Evolutionary conservation across 2,113 vertebrate species (phyloP), one percentile per base, ranked within the genome.

Genomic region (Balaeniceps rex): DNA sequence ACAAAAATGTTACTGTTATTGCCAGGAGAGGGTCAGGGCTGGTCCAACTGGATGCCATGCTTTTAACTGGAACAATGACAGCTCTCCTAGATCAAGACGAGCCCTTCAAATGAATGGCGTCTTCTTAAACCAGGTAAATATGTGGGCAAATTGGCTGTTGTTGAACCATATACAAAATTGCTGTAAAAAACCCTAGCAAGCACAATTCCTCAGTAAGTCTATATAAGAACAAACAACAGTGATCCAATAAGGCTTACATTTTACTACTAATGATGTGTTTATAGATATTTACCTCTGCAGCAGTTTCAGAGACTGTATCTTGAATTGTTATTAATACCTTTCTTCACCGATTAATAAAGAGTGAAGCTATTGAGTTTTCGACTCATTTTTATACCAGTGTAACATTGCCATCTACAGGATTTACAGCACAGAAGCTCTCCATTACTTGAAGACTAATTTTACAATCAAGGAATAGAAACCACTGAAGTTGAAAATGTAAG

Each of bases 371-470:
- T 74, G 87, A 57, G 57, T 51, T 57, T 79, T 65, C 75, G 47
- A 34, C 81, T 90, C 8, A 1, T 38, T 98, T 97, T 95, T 96
- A 57, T 55, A 33, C 87, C 87, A 80, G 96, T 96, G 54, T 97
- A 98, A 98, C 88, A 98, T 93, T 98, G 98, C 98, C 98, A 98
- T 97, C 98, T 98, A 96, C 97, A 98, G 98, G 98, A 84, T 14
- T 51, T 24, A 31, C 46, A 77, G 47, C 63, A 91, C 75, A 75
- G 92, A 82, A 84, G 52, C 78, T 83, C 49, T 74, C 34, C 54
- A 12, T 65, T 49, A 61, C 58, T 83, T 92, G 71, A 70, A 95
- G 58, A 65, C 22, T 22, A 10, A 65, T 83, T 90, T 95, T 85
- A 36, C 61, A 80, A 78, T 76, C 93, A 92, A 68, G 4, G 85